Evolutionary conservation across 30 jellyfish, hydroid and myxozoan species (phyloP), one percentile per base, ranked within the genome.

Genomic region (Cassiopea xamachana): DNA sequence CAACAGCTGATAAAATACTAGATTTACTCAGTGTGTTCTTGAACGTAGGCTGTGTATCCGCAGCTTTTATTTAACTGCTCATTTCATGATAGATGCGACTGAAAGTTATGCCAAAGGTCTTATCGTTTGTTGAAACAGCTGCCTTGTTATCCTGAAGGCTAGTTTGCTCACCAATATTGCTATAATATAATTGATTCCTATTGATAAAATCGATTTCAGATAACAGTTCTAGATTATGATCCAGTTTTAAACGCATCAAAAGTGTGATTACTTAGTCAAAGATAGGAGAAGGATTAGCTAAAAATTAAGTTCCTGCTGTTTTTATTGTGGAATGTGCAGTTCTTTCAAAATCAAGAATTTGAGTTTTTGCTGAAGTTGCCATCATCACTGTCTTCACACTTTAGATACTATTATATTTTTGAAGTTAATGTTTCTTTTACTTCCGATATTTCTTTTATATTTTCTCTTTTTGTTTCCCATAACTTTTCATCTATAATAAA

Each of bases 31-130:
- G 73, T 69, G 47, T 78, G 46, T 78, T 43, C 44, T 69, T 48
- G 49, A 78, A 17, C 87, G 14, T 5, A 15, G 4, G 50, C 14
- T 78, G 69, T 78, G 75, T 48, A 78, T 14, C 75, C 55, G 12
- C 84, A 48, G 87, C 75, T 51, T 78, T 78, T 48, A 60, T 15
- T 27, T 49, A 49, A 78, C 60, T 78, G 87, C 87, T 78, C 87
- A 78, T 78, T 78, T 78, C 73, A 19, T 78, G 49, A 78, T 50
- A 75, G 39, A 48, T 48, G 51, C 47, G 87, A 69, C 75, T 2
- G 80, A 51, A 71, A 8, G 6, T 43, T 7, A 71, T 12, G 50
- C 55, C 55, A 43, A 16, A 71, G 51, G 17, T 71, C 80, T 71
- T 71, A 71, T 71, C 80, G 15, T 71, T 9, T 71, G 80, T 71